phyloP scores from a whole-genome alignment of 2,888 invertebrate genomes.

The Coleophora flavipennella region DNA sequence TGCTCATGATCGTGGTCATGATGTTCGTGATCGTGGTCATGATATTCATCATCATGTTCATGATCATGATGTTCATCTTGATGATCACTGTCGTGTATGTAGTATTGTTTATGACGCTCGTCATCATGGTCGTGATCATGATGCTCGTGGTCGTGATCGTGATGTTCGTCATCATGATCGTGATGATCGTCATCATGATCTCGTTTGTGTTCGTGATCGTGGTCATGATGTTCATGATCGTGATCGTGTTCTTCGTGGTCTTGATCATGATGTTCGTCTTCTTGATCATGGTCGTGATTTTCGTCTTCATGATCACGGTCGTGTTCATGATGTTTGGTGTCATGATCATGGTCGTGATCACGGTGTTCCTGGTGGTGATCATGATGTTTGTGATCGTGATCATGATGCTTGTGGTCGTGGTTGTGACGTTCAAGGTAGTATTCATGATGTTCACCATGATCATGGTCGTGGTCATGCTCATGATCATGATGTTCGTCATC shows the following conservation, averaged over 20 bases:
- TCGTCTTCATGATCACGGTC: conserved; percentile 3
- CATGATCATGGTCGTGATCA: neutral
- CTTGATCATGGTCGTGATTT: conserved; percentile 5
- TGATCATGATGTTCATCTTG: too few species aligned
- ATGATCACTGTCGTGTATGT: too few species aligned
- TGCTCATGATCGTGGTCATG: neutral
- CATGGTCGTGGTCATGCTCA: too few species aligned
- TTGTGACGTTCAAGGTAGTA: too few species aligned
- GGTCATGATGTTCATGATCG: too few species aligned
- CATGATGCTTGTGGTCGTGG: conserved; percentile 10
- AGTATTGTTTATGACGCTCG: neutral
- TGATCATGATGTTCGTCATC: too few species aligned
- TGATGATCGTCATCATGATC: too few species aligned
- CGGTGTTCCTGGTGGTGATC: neutral
- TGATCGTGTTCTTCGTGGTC: neutral
- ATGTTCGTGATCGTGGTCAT: neutral
- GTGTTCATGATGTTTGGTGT: neutral
- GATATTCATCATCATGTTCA: neutral
- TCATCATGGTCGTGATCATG: conserved; percentile 11
- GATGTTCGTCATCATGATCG: too few species aligned
- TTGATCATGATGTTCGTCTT: conserved; percentile 5
- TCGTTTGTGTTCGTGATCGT: too few species aligned
- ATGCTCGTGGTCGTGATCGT: conserved; percentile 7
- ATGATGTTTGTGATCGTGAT: neutral
- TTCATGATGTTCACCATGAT: too few species aligned